Evolutionary conservation across 1,140 invertebrate genomes (phyloP), one percentile per base, ranked within the genome.

Genomic region (Cotesia glomerata): DNA sequence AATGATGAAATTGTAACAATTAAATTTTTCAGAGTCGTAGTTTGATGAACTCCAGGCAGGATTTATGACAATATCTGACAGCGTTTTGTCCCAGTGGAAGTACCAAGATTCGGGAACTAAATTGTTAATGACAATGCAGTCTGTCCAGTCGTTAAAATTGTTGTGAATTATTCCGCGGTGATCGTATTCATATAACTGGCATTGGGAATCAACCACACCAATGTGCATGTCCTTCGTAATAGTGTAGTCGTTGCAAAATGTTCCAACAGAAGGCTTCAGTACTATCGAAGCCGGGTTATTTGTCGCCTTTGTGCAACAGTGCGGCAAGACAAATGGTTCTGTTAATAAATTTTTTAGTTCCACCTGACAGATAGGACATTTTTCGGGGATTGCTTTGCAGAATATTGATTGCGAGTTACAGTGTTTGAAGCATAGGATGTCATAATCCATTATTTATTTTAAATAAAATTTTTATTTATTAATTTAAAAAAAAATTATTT

Each of bases 1-100:
- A 11, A 84, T 75, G 13, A 87, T 80, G 72, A 87, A 87, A 66
- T 77, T 76, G 18, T 83, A 86, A 66, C 86, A 87, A 74, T 87
- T 87, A 45, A 80, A 67, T 2, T 58, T 71, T 13, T 32, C 32
- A 16, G 79, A 69, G 54, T 85, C 32, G 51, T 87, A 87, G 73
- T 83, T 82, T 1, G 64, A 45, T 14, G 64, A 54, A 13, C 63
- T 80, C 86, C 86, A 87, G 73, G 77, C 79, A 18, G 52, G 0
- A 66, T 80, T 65, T 36, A 73, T 76, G 11, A 58, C 69, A 34
- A 78, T 78, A 26, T 63, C 39, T 4, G 64, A 35, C n/a, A 87
- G 72, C 11, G 72, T 79, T 61, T 81, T 59, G 39, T 87, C 84
- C 85, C 85, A 87, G 70, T 78, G 79, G 36, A 39, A 65, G 26